Conservation (phyloP, 2,888 invertebrate genomes). For the Hymenopus coronatus region DNA sequence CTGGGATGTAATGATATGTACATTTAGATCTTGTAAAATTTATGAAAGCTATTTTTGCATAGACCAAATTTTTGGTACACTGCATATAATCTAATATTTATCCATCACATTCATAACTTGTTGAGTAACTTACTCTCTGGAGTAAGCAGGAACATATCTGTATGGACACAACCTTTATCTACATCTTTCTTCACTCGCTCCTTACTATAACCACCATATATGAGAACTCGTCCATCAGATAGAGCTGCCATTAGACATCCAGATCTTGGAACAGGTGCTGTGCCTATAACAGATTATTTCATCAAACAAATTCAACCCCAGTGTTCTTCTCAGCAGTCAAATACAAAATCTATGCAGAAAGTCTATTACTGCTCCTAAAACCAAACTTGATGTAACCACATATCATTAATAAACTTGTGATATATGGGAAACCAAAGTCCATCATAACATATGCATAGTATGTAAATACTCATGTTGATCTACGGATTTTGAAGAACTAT, state of each 20-base stretch:
- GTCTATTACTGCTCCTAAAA: too few species aligned
- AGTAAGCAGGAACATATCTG: constrained; percentile 65
- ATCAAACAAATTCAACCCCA: too few species aligned
- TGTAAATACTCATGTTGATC: too few species aligned
- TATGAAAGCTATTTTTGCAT: not conserved
- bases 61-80: not conserved
- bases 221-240: constrained; percentile 61
- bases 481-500: too few species aligned
- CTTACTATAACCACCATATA: constrained; percentile 78
- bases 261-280: constrained; percentile 72
- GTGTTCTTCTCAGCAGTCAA: too few species aligned
- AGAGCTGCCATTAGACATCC: constrained; percentile 72
- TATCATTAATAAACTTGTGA: too few species aligned
- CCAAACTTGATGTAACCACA: too few species aligned
- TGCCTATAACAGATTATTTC: constrained; percentile 47
- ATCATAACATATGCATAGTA: too few species aligned
- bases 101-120: not conserved
- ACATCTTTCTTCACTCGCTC: constrained; percentile 69
- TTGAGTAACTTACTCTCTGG: constrained; percentile 57
- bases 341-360: too few species aligned
- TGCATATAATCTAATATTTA: not conserved
- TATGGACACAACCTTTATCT: constrained; percentile 67
- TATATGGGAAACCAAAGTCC: too few species aligned
- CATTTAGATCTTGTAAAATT: too few species aligned
- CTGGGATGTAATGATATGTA: too few species aligned